A percentile compares a stretch with the other conserved stretches of the same genome.
Conservation (phyloP, 2,797 vertebrate genomes). For the Heliangelus exortis region DNA sequence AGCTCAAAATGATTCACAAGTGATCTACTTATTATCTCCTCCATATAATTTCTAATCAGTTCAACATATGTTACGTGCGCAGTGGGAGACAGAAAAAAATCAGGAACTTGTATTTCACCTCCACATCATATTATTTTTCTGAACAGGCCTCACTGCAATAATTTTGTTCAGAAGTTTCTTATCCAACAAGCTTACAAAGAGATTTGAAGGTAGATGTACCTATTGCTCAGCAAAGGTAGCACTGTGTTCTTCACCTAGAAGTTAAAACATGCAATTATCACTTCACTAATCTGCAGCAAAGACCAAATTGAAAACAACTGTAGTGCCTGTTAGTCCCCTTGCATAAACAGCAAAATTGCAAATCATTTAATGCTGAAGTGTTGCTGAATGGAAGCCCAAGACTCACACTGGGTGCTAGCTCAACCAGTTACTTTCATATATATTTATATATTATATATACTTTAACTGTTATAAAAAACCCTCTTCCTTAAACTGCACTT, state of each 20-base stretch:
- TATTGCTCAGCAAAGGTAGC: constrained; percentile 19
- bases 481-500: background rate
- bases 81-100: background rate
- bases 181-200: background rate
- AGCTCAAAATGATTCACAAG: background rate
- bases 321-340: background rate
- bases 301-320: constrained; percentile 45
- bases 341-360: background rate
- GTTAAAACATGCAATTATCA: constrained; percentile 27
- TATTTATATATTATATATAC: background rate
- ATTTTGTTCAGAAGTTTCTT: background rate
- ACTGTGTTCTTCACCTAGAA: constrained; percentile 23
- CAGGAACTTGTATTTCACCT: background rate
- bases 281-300: constrained; percentile 59
- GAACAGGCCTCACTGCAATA: background rate
- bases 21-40: background rate
- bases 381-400: background rate
- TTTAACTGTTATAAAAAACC: background rate
- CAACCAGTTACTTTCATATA: background rate
- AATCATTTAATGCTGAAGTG: background rate
- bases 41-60: background rate
- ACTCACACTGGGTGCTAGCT: background rate
- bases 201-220: background rate
- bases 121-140: constrained; percentile 29
- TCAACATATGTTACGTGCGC: background rate